Conservation (phyloP, 1,140 invertebrate species). For the Bombus haemorrhoidalis region DNA sequence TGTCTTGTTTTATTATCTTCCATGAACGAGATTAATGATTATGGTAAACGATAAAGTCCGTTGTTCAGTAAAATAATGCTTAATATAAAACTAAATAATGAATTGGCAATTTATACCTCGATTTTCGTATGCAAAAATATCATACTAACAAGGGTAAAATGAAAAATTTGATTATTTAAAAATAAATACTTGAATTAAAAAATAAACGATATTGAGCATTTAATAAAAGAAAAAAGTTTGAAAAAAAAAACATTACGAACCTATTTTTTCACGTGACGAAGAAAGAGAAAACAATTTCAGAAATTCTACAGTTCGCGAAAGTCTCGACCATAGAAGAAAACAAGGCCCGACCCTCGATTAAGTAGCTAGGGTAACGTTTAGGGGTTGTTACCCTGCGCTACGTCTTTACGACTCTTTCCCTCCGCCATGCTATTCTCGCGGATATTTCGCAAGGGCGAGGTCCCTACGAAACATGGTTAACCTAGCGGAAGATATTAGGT, state of each 20-base stretch:
- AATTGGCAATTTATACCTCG: neutral
- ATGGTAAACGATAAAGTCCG: neutral
- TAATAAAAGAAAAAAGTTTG: neutral
- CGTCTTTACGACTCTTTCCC: conserved; percentile 44
- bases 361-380: conserved; percentile 39
- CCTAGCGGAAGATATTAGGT: conserved; percentile 73
- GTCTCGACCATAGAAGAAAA: neutral
- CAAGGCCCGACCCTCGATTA: conserved; percentile 14
- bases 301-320: neutral
- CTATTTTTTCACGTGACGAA: neutral
- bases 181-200: too few species aligned
- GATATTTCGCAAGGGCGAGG: conserved; percentile 27
- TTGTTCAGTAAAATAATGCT: neutral
- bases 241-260: neutral
- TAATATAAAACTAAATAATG: neutral
- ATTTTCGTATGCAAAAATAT: neutral
- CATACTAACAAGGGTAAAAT: too few species aligned
- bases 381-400: conserved; percentile 7
- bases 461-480: conserved; percentile 69
- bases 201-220: neutral
- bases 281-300: neutral
- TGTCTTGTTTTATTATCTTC: neutral
- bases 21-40: neutral
- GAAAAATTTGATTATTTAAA: too few species aligned
- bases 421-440: conserved; percentile 56